Evolutionary conservation across 1,140 invertebrate genomes (phyloP), one percentile per base, ranked within the genome.

Genomic region (Drosophila kanapiae): DNA sequence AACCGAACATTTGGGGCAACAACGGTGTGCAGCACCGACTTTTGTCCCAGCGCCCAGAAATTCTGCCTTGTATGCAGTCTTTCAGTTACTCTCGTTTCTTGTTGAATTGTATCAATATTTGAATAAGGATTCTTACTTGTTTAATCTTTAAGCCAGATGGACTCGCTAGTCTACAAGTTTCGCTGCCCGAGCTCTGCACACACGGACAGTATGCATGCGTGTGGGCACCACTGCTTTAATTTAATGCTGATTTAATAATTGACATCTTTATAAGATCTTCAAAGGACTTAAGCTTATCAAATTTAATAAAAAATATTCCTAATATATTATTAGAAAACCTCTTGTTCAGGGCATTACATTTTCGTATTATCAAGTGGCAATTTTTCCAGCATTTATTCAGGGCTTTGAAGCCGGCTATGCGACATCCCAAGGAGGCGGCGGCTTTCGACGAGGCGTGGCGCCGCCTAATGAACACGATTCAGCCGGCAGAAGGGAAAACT

Each of bases 31-130:
- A 59, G 67, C 63, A 60, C 63, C 27, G 75, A 75, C 47, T 75
- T 51, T 64, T 33, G 40, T 40, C 49, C 35, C 47, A n/a, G 40
- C 16, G 48, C 13, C 16, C 42, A 18, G 37, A 45, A 69, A 45
- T 48, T 58, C 16, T 64, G 84, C 80, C 43, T n/a, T 35, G 61
- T 47, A 23, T 63, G 68, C 84, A 83, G n/a, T 70, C 83, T 51
- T 27, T 9, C 6, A 14, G 10, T 1, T 43, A 45, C 14, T 23
- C 11, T 37, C 3, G n/a, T 8, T 6, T 53, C 10, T 37, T 16
- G 31, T 54, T 13, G 0, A 23, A 10, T 33, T 33, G 48, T 62
- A 42, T 42, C 13, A 1, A 14, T 13, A 23, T 37, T 38, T 10
- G 0, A 23, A 23, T 18, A 33, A 7, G 4, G 1, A 4, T 49